Conservation (phyloP, 2,888 invertebrate genomes). For the Lycophotia porphyrea region DNA sequence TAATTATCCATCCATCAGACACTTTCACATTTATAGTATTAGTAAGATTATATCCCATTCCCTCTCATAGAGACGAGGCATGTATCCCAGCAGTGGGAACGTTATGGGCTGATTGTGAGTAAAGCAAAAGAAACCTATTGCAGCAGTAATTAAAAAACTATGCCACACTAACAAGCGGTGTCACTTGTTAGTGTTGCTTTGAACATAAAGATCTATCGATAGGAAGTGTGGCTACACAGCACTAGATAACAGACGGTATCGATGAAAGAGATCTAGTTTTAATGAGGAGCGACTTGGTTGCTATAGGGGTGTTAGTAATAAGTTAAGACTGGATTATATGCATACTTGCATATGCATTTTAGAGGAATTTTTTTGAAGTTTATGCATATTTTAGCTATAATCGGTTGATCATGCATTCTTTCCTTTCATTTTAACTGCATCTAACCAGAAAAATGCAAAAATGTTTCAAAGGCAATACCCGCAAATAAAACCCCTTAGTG, state of each 20-base stretch:
- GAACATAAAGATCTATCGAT: slow-evolving; percentile 14
- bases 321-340: background rate
- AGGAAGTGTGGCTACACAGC: slow-evolving; percentile 13
- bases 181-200: slow-evolving; percentile 16
- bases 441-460: too few relatives aligned
- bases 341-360: background rate
- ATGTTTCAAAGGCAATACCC: too few relatives aligned
- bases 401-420: too few relatives aligned
- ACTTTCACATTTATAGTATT: too few relatives aligned
- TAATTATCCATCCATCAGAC: too few relatives aligned
- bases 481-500: too few relatives aligned
- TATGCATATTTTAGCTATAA: too few relatives aligned
- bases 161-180: slow-evolving; percentile 29
- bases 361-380: too few relatives aligned
- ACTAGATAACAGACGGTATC: slow-evolving; percentile 11
- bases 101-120: background rate
- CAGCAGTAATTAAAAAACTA: background rate
- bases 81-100: too few relatives aligned
- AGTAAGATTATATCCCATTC: too few relatives aligned
- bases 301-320: background rate
- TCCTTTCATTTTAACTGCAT: too few relatives aligned
- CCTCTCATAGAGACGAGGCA: too few relatives aligned
- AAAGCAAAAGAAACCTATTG: background rate
- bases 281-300: slow-evolving; percentile 19
- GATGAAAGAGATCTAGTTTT: slow-evolving; percentile 16